Evolutionary conservation across 2,888 invertebrate species (phyloP).

Genomic region (Scaptodrosophila latifasciaeformis): DNA sequence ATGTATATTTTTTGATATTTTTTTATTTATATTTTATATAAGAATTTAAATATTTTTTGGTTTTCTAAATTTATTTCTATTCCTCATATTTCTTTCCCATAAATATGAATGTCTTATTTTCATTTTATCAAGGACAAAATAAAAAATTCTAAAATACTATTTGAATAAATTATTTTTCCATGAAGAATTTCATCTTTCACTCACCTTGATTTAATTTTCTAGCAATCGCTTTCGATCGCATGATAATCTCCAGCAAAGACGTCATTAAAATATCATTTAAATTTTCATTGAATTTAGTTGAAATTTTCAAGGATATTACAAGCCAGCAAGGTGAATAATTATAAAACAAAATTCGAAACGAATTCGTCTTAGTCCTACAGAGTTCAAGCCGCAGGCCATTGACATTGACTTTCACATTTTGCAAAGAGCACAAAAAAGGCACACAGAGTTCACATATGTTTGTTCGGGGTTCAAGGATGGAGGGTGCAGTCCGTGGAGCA

Average conservation of each 20-base stretch:
- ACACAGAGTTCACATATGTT: conserved; percentile 14
- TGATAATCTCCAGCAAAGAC: conserved; percentile 70
- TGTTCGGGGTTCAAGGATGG: too few relatives aligned
- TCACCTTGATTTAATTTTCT: conserved; percentile 73
- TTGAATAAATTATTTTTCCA: too few relatives aligned
- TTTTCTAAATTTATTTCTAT: too few relatives aligned
- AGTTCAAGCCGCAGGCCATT: conserved; percentile 43
- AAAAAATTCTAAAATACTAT: too few relatives aligned
- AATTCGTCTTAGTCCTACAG: background rate
- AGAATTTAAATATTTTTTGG: too few relatives aligned
- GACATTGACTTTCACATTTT: conserved; percentile 52
- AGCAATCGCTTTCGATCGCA: conserved; percentile 75
- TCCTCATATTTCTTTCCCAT: too few relatives aligned
- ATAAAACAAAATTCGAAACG: conserved; percentile 3
- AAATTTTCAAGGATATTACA: too few relatives aligned
- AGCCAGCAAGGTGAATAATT: conserved; percentile 13
- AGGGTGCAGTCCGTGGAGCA: too few relatives aligned
- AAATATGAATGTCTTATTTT: too few relatives aligned
- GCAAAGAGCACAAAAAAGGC: conserved; percentile 7
- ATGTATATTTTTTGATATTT: too few relatives aligned
- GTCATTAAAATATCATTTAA: conserved; percentile 55
- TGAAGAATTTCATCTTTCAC: conserved; percentile 15
- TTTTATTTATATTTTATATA: too few relatives aligned
- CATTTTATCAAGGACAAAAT: too few relatives aligned
- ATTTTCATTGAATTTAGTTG: background rate